A percentile compares a stretch with the other conserved stretches of the same genome.
Evolutionary conservation across 2,888 invertebrate genomes (phyloP).

Genomic region (Apotomis turbidana): DNA sequence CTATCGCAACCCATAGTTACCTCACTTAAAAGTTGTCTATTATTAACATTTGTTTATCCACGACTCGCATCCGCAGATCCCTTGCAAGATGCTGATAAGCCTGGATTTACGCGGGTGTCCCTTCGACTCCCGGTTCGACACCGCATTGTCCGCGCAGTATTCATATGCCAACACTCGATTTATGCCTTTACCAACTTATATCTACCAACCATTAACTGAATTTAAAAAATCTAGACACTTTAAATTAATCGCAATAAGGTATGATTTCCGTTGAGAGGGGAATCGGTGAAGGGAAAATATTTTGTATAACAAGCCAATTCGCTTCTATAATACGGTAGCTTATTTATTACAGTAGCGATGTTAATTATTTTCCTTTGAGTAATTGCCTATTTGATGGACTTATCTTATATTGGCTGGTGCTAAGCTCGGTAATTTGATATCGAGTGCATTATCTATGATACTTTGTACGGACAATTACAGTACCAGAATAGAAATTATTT

Average conservation of each 20-base stretch:
- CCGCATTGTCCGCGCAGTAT: conserved; percentile 70
- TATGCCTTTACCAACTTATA: conserved; percentile 60
- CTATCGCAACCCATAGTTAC: too few relatives aligned
- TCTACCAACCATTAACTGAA: conserved; percentile 41
- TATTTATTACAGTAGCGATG: conserved; percentile 68
- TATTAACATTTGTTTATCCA: conserved; percentile 13
- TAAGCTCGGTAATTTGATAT: conserved; percentile 38
- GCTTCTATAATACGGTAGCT: conserved; percentile 61
- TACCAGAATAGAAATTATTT: not conserved
- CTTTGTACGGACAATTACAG: not conserved
- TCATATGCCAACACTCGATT: conserved; percentile 77
- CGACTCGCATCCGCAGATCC: conserved; percentile 45
- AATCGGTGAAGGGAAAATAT: conserved; percentile 16
- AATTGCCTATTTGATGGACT: conserved; percentile 65
- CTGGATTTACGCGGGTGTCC: conserved; percentile 66
- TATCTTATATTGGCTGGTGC: conserved; percentile 41
- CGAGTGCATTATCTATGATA: conserved; percentile 1
- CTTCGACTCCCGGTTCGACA: conserved; percentile 58
- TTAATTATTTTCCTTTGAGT: conserved; percentile 75
- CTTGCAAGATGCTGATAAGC: conserved; percentile 65
- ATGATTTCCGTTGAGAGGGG: conserved; percentile 23
- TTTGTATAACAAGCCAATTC: conserved; percentile 45
- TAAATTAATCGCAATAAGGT: conserved; percentile 41
- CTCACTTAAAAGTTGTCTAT: not conserved
- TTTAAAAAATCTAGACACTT: conserved; percentile 7